Base-by-base conservation (phyloP, 2,888 invertebrate genomes). In the Drosophila nigricruria region DNA sequence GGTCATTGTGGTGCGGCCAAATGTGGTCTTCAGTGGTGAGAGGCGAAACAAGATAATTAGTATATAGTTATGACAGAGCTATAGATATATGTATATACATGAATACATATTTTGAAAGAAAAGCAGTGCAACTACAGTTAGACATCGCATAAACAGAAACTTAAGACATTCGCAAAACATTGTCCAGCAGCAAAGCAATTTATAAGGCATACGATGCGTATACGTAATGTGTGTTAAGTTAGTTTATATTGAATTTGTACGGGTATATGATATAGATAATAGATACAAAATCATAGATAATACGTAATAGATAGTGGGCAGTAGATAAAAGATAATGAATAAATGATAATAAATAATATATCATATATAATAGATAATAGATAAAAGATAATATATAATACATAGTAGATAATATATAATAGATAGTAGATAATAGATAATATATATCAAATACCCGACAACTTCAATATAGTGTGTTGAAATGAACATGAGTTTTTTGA, bases 1-100 rank as follows among this genome's bases (percentile, higher is more conserved):
- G 67, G 96, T 96, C 82, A 97, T 93, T 1, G 97, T 96, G 88
- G 96, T 96, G 83, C 97, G 95, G 30, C 97, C 97, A 84, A 97
- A 97, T 3, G 96, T 95, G 40, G 96, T 96, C 93, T 93, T 78
- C 57, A 56, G 18, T 23, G 1, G 45, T 54, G 81, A 75, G 53
- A 75, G 68, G 82, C 34, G 50, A 83, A 71, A 79, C 58, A 60
- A 36, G n/a, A 20, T n/a, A 88, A 88, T 84, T 83, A 88, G 86
- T 88, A 79, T 81, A 58, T 18, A 65, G 54, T 27, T 10, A 18
- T 5, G 12, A 9, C 10, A 38, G 23, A 18, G 3, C 2, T 52
- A 52, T 18, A 10, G 9, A 12, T 5, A 10, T 9, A 27, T 9
- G 14, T 10, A 23, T 5, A 23, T 9, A 36, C 5, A 25, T 12